These are phyloP conservation scores for Cheilosia soror DNA, from an alignment of 2,888 invertebrate genomes.

Conservation along the genomic window DNA sequence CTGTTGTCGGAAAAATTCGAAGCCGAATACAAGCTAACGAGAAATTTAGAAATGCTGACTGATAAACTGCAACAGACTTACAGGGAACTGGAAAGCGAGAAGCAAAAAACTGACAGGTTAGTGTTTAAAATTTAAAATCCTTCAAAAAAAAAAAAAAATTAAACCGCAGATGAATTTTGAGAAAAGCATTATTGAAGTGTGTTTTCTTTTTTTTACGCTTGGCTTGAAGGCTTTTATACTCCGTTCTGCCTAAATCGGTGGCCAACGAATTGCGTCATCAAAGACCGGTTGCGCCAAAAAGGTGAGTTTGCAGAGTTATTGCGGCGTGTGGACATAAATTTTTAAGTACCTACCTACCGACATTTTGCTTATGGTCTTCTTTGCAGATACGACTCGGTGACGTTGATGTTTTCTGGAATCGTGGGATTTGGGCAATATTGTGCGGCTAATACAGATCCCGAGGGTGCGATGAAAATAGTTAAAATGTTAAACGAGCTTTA, in stretches of 20 bases:
- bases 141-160: not conserved
- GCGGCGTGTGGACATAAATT: conserved; percentile 18
- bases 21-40: conserved; percentile 97
- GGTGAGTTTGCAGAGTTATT: conserved; percentile 84
- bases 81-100: conserved; percentile 96
- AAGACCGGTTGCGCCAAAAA: conserved; percentile 94
- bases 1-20: conserved; percentile 98
- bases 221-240: conserved; percentile 92
- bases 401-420: conserved; percentile 96
- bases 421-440: conserved; percentile 97
- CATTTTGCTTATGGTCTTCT: conserved; percentile 36
- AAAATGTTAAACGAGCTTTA: conserved; percentile 96
- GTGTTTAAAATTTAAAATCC: conserved; percentile 28
- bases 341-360: conserved; percentile 11
- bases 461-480: conserved; percentile 98
- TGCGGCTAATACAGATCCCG: conserved; percentile 94
- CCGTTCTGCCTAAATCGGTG: conserved; percentile 96
- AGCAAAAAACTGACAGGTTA: conserved; percentile 97
- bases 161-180: conserved; percentile 73
- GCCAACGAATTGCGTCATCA: conserved; percentile 97
- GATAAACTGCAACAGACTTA: conserved; percentile 98
- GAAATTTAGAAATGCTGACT: conserved; percentile 96
- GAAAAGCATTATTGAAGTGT: conserved; percentile 66
- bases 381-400: conserved; percentile 93
- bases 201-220: conserved; percentile 14